Base-by-base conservation (phyloP, 2,797 vertebrate species). In the Odontamblyopus rebecca region DNA sequence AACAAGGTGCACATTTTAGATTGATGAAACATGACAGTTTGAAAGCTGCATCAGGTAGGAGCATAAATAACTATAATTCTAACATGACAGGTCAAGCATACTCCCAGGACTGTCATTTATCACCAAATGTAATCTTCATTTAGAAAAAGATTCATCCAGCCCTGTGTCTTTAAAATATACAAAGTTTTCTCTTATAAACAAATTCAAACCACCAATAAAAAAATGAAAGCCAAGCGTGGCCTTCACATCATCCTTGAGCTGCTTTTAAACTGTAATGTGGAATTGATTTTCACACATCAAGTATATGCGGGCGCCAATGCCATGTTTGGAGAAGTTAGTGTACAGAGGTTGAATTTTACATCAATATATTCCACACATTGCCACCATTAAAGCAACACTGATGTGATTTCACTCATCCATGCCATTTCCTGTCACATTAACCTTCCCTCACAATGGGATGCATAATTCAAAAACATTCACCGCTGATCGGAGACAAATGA, bases 51-150 rank as follows among this genome's bases (percentile, higher is more conserved):
- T 61, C 67, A 70, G 69, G 63, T 61, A 54, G 32, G 61, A 35
- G 77, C 75, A 79, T 86, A 82, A 86, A 87, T 84, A 82, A 85
- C 60, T 66, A 51, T 61, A 60, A 68, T 68, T 69, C 23, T 12
- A 60, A 69, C 54, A 41, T 56, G 72, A 72, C 77, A 81, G 71
- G 35, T 23, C 61, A 65, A 38, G 75, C 63, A 18, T 69, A 69
- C 53, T 68, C 57, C 57, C 38, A 59, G 8, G 9, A 63, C 73
- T 71, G 56, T 50, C 59, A 75, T 86, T 79, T 76, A 86, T 86
- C 75, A 81, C 65, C 9, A 59, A 67, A 82, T 51, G 69, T 72
- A 70, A 61, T 68, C 66, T 73, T 30, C 23, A n/a, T 50, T 35
- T 12, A 66, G 16, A 27, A 61, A 6, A 18, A 44, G 1, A 7